A percentile compares a stretch with the other conserved stretches of the same genome.
Conservation (phyloP, 2,888 invertebrate genomes). For the Xylota sylvarum region DNA sequence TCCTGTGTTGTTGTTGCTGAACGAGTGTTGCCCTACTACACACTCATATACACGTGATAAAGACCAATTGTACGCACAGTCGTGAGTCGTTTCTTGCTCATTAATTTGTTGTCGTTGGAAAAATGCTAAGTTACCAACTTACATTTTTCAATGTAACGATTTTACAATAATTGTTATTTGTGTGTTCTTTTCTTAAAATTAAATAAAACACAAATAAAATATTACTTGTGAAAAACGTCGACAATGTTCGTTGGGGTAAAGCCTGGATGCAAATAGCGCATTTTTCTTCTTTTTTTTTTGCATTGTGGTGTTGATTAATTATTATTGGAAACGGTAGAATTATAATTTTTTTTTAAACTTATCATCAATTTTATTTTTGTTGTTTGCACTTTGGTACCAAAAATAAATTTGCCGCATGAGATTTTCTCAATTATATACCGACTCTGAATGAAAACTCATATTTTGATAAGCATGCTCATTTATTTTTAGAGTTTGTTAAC, state of each 20-base stretch:
- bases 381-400: conserved; percentile 66
- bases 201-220: conserved; percentile 8
- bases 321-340: conserved; percentile 27
- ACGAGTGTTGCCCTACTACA: conserved; percentile 40
- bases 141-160: conserved; percentile 31
- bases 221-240: conserved; percentile 23
- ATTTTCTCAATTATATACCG: conserved; percentile 59
- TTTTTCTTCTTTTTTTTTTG: not conserved
- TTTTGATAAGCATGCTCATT: conserved; percentile 59
- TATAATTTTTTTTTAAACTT: conserved; percentile 36
- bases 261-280: conserved; percentile 7
- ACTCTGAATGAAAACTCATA: conserved; percentile 66
- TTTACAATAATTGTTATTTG: not conserved
- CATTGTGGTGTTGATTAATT: conserved; percentile 40
- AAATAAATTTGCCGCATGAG: conserved; percentile 63
- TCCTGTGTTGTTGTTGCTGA: conserved; percentile 30
- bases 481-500: conserved; percentile 58
- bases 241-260: conserved; percentile 11
- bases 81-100: not conserved
- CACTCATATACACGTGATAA: conserved; percentile 47
- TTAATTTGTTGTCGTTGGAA: conserved; percentile 1
- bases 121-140: conserved; percentile 30
- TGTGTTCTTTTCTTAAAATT: not conserved
- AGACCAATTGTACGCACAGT: conserved; percentile 17
- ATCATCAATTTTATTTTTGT: conserved; percentile 51